These are phyloP conservation scores for Xyrichtys novacula DNA, from an alignment of 2,797 vertebrate species.

Conservation along the genomic window DNA sequence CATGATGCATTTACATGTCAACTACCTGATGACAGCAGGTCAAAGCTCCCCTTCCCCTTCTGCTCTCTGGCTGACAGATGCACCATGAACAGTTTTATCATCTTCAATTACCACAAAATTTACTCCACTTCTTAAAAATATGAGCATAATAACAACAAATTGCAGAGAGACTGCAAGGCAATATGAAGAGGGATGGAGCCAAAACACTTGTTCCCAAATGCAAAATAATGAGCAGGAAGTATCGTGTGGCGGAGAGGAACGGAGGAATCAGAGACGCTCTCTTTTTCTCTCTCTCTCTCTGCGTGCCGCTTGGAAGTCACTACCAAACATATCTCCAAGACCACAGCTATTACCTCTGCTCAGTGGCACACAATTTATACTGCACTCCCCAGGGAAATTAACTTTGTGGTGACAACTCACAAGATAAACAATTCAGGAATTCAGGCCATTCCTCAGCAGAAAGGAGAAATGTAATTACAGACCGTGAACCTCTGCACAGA, in stretches of 20 bases:
- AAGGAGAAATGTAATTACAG: conserved; percentile 78
- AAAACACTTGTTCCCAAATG: conserved; percentile 65
- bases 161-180: conserved; percentile 68
- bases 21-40: conserved; percentile 34
- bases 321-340: conserved; percentile 74
- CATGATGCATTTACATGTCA: no score
- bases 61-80: conserved; percentile 29
- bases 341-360: conserved; percentile 75
- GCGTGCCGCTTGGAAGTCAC: conserved; percentile 61
- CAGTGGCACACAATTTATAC: conserved; percentile 82
- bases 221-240: conserved; percentile 64
- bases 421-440: conserved; percentile 85
- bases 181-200: conserved; percentile 50
- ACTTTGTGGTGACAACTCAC: conserved; percentile 83
- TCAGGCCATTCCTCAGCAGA: conserved; percentile 67
- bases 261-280: conserved; percentile 26
- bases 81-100: conserved; percentile 35
- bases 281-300: conserved; percentile 28
- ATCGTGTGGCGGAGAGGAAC: conserved; percentile 24
- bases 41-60: conserved; percentile 1
- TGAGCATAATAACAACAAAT: conserved; percentile 67
- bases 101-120: conserved; percentile 53
- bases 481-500: conserved; percentile 53
- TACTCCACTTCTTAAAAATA: conserved; percentile 58
- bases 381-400: conserved; percentile 83